Evolutionary conservation across 2,888 invertebrate species (phyloP), one percentile per base, ranked within the genome.

Genomic region (Cosmopolites sordidus): DNA sequence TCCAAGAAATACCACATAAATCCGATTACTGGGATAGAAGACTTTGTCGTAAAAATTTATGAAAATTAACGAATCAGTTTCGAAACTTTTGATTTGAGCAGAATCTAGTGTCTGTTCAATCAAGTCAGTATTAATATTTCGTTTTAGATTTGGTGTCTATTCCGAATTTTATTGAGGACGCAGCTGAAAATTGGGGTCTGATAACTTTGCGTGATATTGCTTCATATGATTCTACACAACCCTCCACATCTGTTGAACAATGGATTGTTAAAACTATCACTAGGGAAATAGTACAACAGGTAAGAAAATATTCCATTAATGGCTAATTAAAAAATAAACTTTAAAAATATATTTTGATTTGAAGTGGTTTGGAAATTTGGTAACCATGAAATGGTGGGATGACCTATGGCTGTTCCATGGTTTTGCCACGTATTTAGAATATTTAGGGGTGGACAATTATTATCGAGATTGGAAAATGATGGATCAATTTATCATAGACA

Each of bases 301-400:
- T 83, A 68, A 53, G 4, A 22, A 22, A 3, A 22, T n/a, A n/a
- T n/a, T n/a, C n/a, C n/a, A n/a, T n/a, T n/a, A n/a, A n/a, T n/a
- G n/a, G n/a, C n/a, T n/a, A n/a, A n/a, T n/a, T n/a, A n/a, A n/a
- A n/a, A n/a, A n/a, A n/a, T n/a, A n/a, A n/a, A n/a, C n/a, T n/a
- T n/a, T n/a, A n/a, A n/a, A n/a, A n/a, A n/a, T n/a, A n/a, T n/a
- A n/a, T n/a, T n/a, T 33, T n/a, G 3, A 12, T 33, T 33, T 33
- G 52, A 64, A 79, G 77, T 92, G 91, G 91, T 89, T 91, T 71
- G 91, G 91, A 39, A 94, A 95, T 62, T 79, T 96, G 14, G 93
- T 94, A 0, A 94, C 95, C 0, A 94, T 95, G 76, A 87, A 89
- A 64, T 93, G 92, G 92, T 93, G 92, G 92, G 90, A 89, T 43